Evolutionary conservation across 2,888 invertebrate genomes (phyloP), one percentile per base, ranked within the genome.

Genomic region (Tenthredo mesomela): DNA sequence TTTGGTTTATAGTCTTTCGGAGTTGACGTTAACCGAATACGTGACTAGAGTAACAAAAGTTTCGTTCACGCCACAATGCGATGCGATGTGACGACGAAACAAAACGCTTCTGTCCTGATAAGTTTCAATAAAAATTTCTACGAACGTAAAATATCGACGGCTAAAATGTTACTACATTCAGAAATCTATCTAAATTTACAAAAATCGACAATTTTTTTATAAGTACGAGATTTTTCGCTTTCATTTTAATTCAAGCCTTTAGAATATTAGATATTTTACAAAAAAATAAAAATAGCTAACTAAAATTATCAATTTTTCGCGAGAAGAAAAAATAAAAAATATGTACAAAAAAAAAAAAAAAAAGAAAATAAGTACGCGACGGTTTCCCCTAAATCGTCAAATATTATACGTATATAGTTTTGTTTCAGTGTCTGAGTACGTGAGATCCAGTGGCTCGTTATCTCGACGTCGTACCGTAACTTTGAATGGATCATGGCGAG

Each of bases 401-500:
- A 7, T 33, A 33, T 40, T 54, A 25, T 10, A 54, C 7, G 61
- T 18, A 47, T 18, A 47, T 9, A 37, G 21, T 65, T 67, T 77
- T 84, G 70, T 84, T 71, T 58, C 89, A 93, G 94, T 94, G 82
- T 94, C 94, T 12, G 95, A 95, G 88, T 93, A 93, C 87, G 91
- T 92, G 86, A 92, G 93, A 58, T 93, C 93, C 85, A 92, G 90
- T 78, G 91, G 90, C 61, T 92, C 93, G 40, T 91, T 92, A 71
- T 93, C 92, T 29, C 92, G 93, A 40, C 90, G 90, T 70, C 92
- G 94, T 3, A 89, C 93, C 7, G 89, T 91, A 50, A 89, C 91
- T 86, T 87, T 91, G 87, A 93, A 93, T 90, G 90, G 94, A 87
- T 93, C 94, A 47, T 94, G 94, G 93, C 92, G 92, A 86, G 94